Conservation (phyloP, 2,113 vertebrate genomes). For the Brachionichthys hirsutus region DNA sequence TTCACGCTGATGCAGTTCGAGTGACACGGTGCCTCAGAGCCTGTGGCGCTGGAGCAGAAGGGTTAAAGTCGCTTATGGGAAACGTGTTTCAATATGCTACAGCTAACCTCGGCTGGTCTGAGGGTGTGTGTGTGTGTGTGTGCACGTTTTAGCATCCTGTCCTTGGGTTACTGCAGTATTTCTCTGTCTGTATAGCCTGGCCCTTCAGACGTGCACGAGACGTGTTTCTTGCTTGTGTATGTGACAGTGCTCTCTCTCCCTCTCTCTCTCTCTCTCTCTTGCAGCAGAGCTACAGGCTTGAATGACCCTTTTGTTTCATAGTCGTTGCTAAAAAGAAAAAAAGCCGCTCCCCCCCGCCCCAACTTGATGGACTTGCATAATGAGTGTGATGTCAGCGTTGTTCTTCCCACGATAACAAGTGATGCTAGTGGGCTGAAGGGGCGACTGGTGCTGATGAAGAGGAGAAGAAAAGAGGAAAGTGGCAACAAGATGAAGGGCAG, state of each 20-base stretch:
- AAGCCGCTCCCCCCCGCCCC: conserved; percentile 23
- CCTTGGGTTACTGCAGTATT: conserved; percentile 49
- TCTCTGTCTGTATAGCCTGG: conserved; percentile 16
- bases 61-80: conserved; percentile 24
- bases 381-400: conserved; percentile 69
- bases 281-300: conserved; percentile 46
- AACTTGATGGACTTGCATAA: conserved; percentile 64
- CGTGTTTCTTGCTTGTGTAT: conserved; percentile 4
- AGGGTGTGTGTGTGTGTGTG: conserved; percentile 17
- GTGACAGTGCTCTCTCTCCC: conserved; percentile 2
- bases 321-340: conserved; percentile 63
- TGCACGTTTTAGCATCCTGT: conserved; percentile 27
- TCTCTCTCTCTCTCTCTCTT: not conserved
- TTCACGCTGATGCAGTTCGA: conserved; percentile 20
- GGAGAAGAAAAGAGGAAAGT: conserved; percentile 3
- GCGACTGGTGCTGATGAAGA: conserved; percentile 2
- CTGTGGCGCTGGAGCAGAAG: conserved; percentile 10
- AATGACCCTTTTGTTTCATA: conserved; percentile 38
- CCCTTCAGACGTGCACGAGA: conserved; percentile 41
- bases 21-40: conserved; percentile 16
- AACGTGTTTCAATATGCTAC: conserved; percentile 10
- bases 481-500: conserved; percentile 12
- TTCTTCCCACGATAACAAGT: conserved; percentile 66
- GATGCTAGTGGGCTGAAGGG: conserved; percentile 29
- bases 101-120: conserved; percentile 41